phyloP scores from a whole-genome alignment of 2,113 vertebrate species.

The Donacobius atricapilla region DNA sequence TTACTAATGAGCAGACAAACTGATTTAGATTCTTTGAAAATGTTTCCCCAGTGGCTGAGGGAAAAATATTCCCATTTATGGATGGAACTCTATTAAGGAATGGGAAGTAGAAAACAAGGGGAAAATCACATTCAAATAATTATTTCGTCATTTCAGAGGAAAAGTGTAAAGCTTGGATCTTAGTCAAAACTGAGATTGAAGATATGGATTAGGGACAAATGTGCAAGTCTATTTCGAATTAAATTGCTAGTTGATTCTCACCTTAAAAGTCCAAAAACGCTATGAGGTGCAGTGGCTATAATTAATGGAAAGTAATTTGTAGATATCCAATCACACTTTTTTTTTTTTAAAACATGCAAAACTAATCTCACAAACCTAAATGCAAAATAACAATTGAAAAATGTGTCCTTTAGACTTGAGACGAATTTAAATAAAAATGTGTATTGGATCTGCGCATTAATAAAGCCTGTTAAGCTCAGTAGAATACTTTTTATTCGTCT shows the following conservation, averaged over 20 bases:
- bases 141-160: neutral
- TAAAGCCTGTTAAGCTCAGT: conserved; percentile 71
- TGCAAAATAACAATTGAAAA: conserved; percentile 75
- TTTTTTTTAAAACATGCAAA: conserved; percentile 37
- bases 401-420: conserved; percentile 69
- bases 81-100: neutral
- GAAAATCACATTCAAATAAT: neutral
- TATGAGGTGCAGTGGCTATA: conserved; percentile 33
- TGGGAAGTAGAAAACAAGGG: neutral
- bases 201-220: neutral
- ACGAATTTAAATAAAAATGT: conserved; percentile 76
- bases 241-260: conserved; percentile 22
- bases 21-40: neutral
- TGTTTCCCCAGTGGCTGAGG: neutral
- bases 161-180: neutral
- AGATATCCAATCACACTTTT: conserved; percentile 45
- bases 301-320: conserved; percentile 69
- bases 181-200: neutral
- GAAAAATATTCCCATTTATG: neutral
- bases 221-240: conserved; percentile 55
- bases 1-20: neutral
- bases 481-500: conserved; percentile 76
- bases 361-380: conserved; percentile 70
- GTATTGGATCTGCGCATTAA: conserved; percentile 69
- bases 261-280: conserved; percentile 15